Evolutionary conservation across 2,797 vertebrate species (phyloP), one percentile per base, ranked within the genome.

Genomic region (Diplodus sargus): DNA sequence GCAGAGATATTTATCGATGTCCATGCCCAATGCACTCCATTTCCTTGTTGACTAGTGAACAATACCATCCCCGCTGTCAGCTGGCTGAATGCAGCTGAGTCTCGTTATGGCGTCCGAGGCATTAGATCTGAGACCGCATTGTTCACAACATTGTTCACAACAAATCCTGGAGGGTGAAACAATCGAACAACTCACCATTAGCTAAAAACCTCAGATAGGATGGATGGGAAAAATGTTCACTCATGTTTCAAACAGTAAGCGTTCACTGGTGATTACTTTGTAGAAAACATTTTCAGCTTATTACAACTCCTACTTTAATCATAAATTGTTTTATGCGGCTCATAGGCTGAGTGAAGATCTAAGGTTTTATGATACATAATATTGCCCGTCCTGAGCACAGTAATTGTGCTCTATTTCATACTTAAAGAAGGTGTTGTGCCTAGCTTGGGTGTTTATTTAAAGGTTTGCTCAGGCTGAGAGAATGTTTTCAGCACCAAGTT

Each of bases 1-100:
- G 70, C 74, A 82, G 76, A 77, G 76, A 84, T 90, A 85, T 87
- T 74, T 88, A 92, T 86, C 34, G 52, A 83, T 81, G 82, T 82
- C 84, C 74, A 72, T 56, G 81, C 87, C 82, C 78, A 52, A 66
- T 74, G 63, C 74, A 64, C 80, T 87, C 60, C 30, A 66, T 72
- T 81, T 87, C 65, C 65, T 80, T 74, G 51, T 84, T 79, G 79
- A 84, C 82, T 74, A 85, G 71, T 75, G 76, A 85, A 78, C 75
- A 91, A 78, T 75, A 63, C 28, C 52, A 63, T 16, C 74, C 59
- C 12, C 16, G 4, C 42, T 39, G 43, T 69, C 39, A 34, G 34
- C 62, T 68, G n/a, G 70, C 78, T 81, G 30, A 70, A 56, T 70
- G 60, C 28, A 54, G 22, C 16, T 22, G 62, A 0, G 3, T 67